Conservation (phyloP, 1,140 invertebrate species). For the Camponotus pennsylvanicus region DNA sequence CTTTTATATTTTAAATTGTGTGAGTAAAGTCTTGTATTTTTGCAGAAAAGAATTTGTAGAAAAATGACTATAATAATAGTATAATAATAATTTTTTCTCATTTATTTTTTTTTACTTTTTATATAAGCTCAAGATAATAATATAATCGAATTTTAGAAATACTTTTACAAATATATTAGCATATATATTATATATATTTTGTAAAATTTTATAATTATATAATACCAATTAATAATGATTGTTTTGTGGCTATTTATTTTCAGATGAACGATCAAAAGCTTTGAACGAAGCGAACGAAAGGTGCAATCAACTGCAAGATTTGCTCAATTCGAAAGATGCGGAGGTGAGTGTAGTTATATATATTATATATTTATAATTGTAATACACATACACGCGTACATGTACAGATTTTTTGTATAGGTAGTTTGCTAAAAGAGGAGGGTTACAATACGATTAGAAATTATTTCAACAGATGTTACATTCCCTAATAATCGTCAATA, state of each 20-base stretch:
- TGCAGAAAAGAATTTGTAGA: not conserved
- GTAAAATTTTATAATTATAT: conserved; percentile 48
- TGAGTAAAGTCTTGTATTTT: not conserved
- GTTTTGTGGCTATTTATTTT: conserved; percentile 65
- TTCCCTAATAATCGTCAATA: conserved; percentile 80
- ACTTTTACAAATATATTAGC: too few species aligned
- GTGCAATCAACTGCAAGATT: conserved; percentile 87
- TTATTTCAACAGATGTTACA: conserved; percentile 84
- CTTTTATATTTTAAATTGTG: not conserved
- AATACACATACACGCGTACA: not conserved
- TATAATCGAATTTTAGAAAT: not conserved
- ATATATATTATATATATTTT: not conserved
- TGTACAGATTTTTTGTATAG: conserved; percentile 71
- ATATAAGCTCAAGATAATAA: not conserved
- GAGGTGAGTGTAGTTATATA: conserved; percentile 86
- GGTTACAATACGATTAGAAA: conserved; percentile 70
- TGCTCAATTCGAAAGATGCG: conserved; percentile 88
- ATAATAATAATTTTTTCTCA: not conserved
- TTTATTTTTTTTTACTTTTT: not conserved
- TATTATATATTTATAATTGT: not conserved
- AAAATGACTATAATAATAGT: not conserved
- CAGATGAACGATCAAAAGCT: conserved; percentile 82
- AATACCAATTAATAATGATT: conserved; percentile 21
- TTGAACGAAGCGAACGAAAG: conserved; percentile 86
- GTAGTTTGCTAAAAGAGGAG: conserved; percentile 64